A percentile compares a stretch with the other conserved stretches of the same genome.
phyloP scores from a whole-genome alignment of 2,797 vertebrate species.

The Chrysocyon brachyurus region DNA sequence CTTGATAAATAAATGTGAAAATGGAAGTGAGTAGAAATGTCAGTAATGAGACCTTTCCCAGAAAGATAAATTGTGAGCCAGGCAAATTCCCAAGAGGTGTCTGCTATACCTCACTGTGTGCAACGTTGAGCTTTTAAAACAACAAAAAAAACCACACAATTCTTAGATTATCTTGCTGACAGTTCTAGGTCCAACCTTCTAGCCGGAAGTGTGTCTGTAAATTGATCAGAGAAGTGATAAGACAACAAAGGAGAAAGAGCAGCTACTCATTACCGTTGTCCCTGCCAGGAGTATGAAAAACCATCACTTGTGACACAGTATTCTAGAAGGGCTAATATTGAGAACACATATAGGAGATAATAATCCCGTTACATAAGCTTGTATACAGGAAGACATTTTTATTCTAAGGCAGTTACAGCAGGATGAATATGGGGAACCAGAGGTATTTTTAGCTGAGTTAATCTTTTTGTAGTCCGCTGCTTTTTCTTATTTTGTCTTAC shows the following conservation, averaged over 20 bases:
- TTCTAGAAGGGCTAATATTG: neutral
- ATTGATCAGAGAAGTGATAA: neutral
- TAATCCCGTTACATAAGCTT: neutral
- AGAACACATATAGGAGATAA: conserved; percentile 26
- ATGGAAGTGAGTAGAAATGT: conserved; percentile 31
- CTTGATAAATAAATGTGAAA: neutral
- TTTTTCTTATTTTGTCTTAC: conserved; percentile 8
- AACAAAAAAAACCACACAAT: neutral
- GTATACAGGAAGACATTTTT: conserved; percentile 19
- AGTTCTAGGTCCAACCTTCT: neutral
- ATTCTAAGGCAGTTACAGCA: neutral
- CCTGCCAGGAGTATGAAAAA: neutral
- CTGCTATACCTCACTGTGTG: neutral
- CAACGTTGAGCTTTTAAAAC: neutral
- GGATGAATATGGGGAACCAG: neutral
- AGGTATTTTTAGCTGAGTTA: neutral
- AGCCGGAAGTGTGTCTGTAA: neutral
- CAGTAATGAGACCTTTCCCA: neutral
- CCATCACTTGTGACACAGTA: neutral
- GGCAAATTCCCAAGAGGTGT: neutral
- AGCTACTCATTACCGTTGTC: neutral
- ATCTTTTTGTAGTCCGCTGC: neutral
- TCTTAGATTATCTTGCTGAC: conserved; percentile 2
- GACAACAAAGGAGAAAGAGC: neutral
- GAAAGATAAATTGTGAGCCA: conserved; percentile 8